Conservation (phyloP, 92 coral and sea anemone genomes). For the Porites divaricata region DNA sequence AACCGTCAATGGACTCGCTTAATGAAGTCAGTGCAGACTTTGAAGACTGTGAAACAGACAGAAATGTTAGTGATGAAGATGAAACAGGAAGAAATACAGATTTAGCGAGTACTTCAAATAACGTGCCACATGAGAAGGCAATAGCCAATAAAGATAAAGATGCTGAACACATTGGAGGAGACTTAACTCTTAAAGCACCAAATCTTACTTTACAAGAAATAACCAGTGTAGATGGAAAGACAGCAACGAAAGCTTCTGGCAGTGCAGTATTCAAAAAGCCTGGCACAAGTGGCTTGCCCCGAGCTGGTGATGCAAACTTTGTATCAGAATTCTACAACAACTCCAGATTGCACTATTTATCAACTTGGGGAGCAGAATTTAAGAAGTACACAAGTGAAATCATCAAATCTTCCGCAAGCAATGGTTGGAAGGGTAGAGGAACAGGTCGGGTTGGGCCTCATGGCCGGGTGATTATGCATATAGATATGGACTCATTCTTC, state of each 20-base stretch:
- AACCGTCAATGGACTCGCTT: background rate
- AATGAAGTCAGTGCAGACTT: background rate
- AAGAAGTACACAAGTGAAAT: slow-evolving; percentile 87
- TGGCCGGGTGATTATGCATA: slow-evolving; percentile 90
- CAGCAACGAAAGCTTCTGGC: slow-evolving; percentile 9
- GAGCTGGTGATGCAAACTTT: slow-evolving; percentile 93
- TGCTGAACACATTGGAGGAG: background rate
- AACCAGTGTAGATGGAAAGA: background rate
- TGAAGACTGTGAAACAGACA: background rate
- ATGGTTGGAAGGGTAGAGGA: slow-evolving; percentile 49
- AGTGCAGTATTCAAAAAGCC: background rate
- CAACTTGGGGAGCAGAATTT: slow-evolving; percentile 97
- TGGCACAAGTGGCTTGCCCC: slow-evolving; percentile 49
- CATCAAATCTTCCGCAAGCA: slow-evolving; percentile 57
- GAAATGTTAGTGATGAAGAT: background rate
- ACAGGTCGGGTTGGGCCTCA: slow-evolving; percentile 44
- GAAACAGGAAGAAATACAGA: too few species aligned
- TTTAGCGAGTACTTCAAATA: too few species aligned
- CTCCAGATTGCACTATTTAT: slow-evolving; percentile 91
- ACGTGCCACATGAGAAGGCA: background rate
- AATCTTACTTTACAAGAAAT: background rate
- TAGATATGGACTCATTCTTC: slow-evolving; percentile 99
- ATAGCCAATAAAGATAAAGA: background rate
- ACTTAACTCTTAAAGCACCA: too few species aligned
- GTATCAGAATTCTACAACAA: slow-evolving; percentile 88